Base-by-base conservation (phyloP, 2,113 vertebrate genomes). In the Toxotes jaculatrix region DNA sequence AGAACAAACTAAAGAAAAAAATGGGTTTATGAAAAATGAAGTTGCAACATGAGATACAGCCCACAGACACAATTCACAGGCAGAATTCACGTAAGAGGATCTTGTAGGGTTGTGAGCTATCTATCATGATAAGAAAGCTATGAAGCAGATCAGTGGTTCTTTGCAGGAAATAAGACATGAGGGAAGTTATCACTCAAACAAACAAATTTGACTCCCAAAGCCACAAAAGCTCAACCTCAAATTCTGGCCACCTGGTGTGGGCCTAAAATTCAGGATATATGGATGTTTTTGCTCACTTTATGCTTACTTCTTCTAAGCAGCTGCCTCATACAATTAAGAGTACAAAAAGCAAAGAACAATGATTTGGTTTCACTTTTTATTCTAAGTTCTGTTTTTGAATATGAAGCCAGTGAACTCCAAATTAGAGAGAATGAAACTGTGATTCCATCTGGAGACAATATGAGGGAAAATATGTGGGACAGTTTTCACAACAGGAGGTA, bases 401-500 rank as follows among this genome's bases (percentile, higher is more conserved):
- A 34, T 64, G n/a, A 79, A 74, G 80, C 8, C 42, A 72, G 12
- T 36, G 34, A 77, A 65, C 13, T 49, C 40, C 16, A 73, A 55
- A 83, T 88, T 76, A 62, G 7, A 66, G 32, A 59, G 40, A 42
- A 71, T 9, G 12, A 82, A 72, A 17, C 36, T 78, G 23, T 19
- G 60, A 79, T 56, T 85, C 75, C 91, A 91, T 92, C 89, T 93
- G 89, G 86, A 87, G 47, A 65, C 85, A 88, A 89, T 79, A 74
- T 89, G 80, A 56, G 79, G 75, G 69, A 79, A 86, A 93, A 74
- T 88, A 80, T 86, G 77, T 64, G 36, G 23, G 56, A 51, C 60
- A 59, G 74, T 65, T 55, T 49, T 88, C 82, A 19, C 84, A 81
- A 79, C 83, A 72, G 73, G 78, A 67, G 84, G 74, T 82, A 19